Evolutionary conservation across 2,113 vertebrate genomes (phyloP).

Genomic region (Hirundichthys speculiger): DNA sequence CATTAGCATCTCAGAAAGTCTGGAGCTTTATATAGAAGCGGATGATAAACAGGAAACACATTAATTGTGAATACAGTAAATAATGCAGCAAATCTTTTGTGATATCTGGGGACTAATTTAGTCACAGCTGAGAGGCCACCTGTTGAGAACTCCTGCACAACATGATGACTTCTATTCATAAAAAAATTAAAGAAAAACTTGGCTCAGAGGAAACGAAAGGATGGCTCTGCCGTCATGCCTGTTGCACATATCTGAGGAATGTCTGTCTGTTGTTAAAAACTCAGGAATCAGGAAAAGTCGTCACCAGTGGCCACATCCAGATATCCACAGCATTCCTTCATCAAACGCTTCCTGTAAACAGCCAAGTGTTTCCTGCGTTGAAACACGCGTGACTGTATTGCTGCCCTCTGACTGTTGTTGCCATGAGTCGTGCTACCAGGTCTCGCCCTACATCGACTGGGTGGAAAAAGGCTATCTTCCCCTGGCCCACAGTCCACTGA

Average conservation of each 20-base stretch:
- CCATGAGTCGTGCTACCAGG: conserved; percentile 36
- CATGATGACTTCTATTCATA: conserved; percentile 28
- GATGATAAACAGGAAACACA: conserved; percentile 79
- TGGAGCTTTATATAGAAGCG: conserved; percentile 59
- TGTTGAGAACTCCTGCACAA: conserved; percentile 56
- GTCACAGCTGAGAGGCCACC: conserved; percentile 56
- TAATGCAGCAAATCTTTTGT: conserved; percentile 56
- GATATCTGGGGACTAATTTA: conserved; percentile 62
- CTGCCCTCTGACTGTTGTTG: conserved; percentile 41
- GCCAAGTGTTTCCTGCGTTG: conserved; percentile 76
- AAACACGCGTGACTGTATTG: conserved; percentile 52
- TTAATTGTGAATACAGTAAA: conserved; percentile 69
- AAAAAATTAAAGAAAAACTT: conserved; percentile 14
- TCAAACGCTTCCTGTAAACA: conserved; percentile 83
- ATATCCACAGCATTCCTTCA: conserved; percentile 69
- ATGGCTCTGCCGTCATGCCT: conserved; percentile 36
- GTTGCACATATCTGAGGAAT: conserved; percentile 57
- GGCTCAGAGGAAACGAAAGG: conserved; percentile 28
- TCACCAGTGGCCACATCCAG: conserved; percentile 57
- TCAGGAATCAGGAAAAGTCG: conserved; percentile 71
- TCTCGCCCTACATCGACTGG: conserved; percentile 42
- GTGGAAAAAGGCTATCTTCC: conserved; percentile 37
- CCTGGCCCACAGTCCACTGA: conserved; percentile 47
- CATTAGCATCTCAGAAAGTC: conserved; percentile 67
- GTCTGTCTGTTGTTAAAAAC: conserved; percentile 66